A percentile compares a stretch with the other conserved stretches of the same genome.
Conservation (phyloP, 2,797 vertebrate genomes). For the Carapus acus region DNA sequence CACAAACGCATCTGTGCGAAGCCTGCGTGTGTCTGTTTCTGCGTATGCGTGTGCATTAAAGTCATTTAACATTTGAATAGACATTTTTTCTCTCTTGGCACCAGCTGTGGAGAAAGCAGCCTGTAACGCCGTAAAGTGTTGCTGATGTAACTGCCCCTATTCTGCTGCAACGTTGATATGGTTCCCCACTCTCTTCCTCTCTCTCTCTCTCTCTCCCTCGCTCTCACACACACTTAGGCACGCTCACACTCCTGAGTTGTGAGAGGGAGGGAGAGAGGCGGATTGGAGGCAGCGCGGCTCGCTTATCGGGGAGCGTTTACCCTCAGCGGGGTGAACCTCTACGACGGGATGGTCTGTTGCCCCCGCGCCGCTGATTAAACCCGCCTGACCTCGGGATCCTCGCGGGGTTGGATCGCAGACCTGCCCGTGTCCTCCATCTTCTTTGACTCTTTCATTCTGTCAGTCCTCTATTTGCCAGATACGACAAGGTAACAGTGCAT, state of each 20-base stretch:
- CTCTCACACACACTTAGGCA: conserved; percentile 37
- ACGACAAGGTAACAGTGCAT: conserved; percentile 22
- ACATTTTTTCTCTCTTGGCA: conserved; percentile 35
- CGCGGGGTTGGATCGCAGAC: conserved; percentile 12
- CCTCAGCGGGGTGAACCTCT: conserved; percentile 30
- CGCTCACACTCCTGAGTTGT: conserved; percentile 42
- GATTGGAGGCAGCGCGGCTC: conserved; percentile 47
- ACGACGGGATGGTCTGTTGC: conserved; percentile 17
- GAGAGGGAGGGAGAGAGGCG: conserved; percentile 52
- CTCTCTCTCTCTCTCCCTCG: conserved; percentile 33
- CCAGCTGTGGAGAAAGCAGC: conserved; percentile 33
- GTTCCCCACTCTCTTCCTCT: conserved; percentile 36
- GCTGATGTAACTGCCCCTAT: conserved; percentile 58
- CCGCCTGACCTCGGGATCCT: conserved; percentile 11
- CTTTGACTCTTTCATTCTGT: conserved; percentile 17
- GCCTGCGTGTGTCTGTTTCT: no score
- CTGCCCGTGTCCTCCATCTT: conserved; percentile 15
- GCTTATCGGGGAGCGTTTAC: conserved; percentile 56
- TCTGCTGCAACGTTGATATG: conserved; percentile 52
- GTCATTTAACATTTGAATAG: conserved; percentile 60
- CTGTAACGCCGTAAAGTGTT: conserved; percentile 55
- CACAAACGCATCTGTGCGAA: conserved; percentile 4
- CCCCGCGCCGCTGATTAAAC: conserved; percentile 12
- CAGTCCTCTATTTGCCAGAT: conserved; percentile 14
- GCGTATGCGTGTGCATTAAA: conserved; percentile 46